Conservation (phyloP, 2,113 vertebrate genomes). For the Baryphthengus martii region DNA sequence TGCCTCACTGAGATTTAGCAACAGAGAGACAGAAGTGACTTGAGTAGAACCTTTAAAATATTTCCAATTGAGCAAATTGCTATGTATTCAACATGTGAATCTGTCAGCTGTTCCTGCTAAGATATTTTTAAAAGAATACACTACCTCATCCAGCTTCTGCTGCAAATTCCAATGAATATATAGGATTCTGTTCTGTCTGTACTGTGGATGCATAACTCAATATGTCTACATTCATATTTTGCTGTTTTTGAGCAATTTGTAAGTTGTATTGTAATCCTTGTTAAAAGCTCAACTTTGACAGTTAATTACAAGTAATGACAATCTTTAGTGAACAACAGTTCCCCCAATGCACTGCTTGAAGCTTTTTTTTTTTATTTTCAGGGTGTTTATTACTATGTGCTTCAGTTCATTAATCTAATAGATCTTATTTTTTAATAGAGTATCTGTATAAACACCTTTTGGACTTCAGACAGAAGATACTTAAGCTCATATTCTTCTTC, state of each 20-base stretch:
- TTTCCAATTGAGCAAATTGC: not conserved
- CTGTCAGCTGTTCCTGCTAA: not conserved
- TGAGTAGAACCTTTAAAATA: not conserved
- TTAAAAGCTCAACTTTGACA: not conserved
- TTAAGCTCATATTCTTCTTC: constrained; percentile 44
- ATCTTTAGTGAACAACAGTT: not conserved
- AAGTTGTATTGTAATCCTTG: not conserved
- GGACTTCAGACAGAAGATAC: not conserved
- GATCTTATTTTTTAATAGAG: not conserved
- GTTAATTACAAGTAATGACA: not conserved
- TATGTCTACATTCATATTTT: not conserved
- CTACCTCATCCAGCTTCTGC: not conserved
- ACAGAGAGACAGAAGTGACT: constrained; percentile 69
- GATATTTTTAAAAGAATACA: not conserved
- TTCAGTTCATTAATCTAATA: constrained; percentile 15
- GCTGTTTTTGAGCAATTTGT: not conserved
- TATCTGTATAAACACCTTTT: not conserved
- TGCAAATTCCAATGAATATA: not conserved
- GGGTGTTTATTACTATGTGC: not conserved
- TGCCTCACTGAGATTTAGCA: constrained; percentile 70
- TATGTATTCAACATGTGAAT: not conserved
- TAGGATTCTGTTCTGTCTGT: not conserved
- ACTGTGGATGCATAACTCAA: not conserved
- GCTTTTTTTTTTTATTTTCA: not conserved
- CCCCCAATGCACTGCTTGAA: constrained; percentile 15